Conservation (phyloP, 2,888 invertebrate genomes). For the Lycia hirtaria region DNA sequence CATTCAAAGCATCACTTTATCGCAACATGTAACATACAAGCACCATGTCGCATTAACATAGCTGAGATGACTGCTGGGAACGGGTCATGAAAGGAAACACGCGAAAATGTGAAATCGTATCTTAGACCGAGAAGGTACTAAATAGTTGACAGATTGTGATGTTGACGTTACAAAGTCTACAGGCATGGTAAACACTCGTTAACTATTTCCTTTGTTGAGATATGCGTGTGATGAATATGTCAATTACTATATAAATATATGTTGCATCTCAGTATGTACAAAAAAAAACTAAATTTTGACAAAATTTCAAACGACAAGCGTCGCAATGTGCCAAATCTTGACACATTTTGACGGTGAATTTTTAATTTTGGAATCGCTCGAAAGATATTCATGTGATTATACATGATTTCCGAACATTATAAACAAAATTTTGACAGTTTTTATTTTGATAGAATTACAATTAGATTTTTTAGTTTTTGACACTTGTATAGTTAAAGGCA, state of each 20-base stretch:
- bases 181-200: constrained; percentile 63
- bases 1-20: constrained; percentile 10
- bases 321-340: too few species aligned
- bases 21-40: not conserved
- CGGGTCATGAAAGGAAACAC: not conserved
- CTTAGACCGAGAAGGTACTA: constrained; percentile 7
- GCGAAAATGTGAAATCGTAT: not conserved
- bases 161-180: not conserved
- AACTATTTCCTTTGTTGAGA: constrained; percentile 73
- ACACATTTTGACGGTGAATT: too few species aligned
- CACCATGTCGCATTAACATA: constrained; percentile 9
- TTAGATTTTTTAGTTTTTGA: too few species aligned
- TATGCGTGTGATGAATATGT: constrained; percentile 60
- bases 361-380: too few species aligned
- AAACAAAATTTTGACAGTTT: too few species aligned
- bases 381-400: too few species aligned
- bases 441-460: too few species aligned
- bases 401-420: too few species aligned
- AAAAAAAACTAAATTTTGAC: too few species aligned
- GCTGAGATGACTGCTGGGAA: not conserved
- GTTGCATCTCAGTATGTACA: too few species aligned
- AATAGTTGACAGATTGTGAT: constrained; percentile 15
- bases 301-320: too few species aligned
- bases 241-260: constrained; percentile 35
- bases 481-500: too few species aligned